A percentile compares a stretch with the other conserved stretches of the same genome.
Evolutionary conservation across 2,113 vertebrate species (phyloP).

Genomic region (Pelvicachromis taeniatus): DNA sequence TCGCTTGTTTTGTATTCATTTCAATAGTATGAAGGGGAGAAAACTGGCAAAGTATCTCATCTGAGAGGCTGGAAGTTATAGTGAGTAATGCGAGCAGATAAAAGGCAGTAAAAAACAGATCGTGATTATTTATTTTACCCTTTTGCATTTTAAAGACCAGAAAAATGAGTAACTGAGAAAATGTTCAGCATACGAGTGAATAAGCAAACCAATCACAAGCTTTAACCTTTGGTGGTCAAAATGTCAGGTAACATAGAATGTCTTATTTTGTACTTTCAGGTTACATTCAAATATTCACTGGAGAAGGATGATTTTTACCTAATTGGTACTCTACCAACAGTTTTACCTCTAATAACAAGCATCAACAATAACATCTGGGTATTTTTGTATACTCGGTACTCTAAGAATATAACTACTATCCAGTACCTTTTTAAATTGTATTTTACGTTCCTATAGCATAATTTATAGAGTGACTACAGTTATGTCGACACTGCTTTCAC

Average conservation of each 20-base stretch:
- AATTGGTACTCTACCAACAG: not conserved
- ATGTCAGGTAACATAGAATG: not conserved
- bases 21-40: not conserved
- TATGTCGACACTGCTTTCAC: not conserved
- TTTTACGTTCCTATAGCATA: not conserved
- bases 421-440: fast-evolving
- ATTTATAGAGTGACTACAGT: not conserved
- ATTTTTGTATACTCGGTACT: not conserved
- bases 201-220: not conserved
- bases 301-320: not conserved
- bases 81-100: not conserved
- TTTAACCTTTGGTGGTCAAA: not conserved
- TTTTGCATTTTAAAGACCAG: not conserved
- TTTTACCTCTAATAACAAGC: no score
- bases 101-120: not conserved
- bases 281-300: not conserved
- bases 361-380: no score
- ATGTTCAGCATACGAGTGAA: not conserved
- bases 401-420: not conserved
- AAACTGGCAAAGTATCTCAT: not conserved
- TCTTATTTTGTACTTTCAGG: not conserved
- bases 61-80: not conserved
- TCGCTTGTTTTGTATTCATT: not conserved
- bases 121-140: not conserved
- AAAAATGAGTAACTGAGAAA: not conserved